phyloP scores from a whole-genome alignment of 2,113 vertebrate genomes.

The Zapornia atra region DNA sequence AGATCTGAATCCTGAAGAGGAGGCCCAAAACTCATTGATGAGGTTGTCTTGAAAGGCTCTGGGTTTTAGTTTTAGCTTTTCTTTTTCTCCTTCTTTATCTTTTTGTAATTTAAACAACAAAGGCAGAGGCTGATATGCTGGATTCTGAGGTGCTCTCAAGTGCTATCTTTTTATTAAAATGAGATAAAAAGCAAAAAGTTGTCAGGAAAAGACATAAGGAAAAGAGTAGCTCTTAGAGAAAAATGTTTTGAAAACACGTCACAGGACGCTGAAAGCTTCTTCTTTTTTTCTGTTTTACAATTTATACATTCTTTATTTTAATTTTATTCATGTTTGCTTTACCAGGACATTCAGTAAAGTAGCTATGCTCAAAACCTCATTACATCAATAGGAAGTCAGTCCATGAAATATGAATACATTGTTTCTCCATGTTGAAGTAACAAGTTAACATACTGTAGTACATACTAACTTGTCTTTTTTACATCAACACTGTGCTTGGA shows the following conservation, averaged over 20 bases:
- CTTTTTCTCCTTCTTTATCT: background rate
- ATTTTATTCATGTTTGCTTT: constrained; percentile 23
- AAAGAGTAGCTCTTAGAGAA: background rate
- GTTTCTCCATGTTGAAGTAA: background rate
- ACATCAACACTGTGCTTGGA: background rate
- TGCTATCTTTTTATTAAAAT: background rate
- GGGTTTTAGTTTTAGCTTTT: background rate
- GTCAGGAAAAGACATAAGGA: constrained; percentile 25
- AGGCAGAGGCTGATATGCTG: constrained; percentile 1
- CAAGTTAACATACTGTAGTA: background rate
- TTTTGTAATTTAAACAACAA: constrained; percentile 40
- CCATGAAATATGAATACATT: background rate
- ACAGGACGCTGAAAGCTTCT: background rate
- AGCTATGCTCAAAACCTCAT: background rate
- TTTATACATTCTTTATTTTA: background rate
- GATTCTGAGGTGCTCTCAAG: constrained; percentile 21
- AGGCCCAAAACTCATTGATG: background rate
- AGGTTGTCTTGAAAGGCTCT: background rate
- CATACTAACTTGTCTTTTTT: background rate
- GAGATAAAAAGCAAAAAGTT: constrained; percentile 49
- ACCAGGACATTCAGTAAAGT: background rate
- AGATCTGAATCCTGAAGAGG: background rate
- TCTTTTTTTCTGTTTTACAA: background rate
- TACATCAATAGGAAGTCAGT: background rate
- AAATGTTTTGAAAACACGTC: background rate